Percentiles rank a stretch among this genome's conserved stretches.
phyloP scores from a whole-genome alignment of 1,140 invertebrate species.

The Archivesica marissinica region DNA sequence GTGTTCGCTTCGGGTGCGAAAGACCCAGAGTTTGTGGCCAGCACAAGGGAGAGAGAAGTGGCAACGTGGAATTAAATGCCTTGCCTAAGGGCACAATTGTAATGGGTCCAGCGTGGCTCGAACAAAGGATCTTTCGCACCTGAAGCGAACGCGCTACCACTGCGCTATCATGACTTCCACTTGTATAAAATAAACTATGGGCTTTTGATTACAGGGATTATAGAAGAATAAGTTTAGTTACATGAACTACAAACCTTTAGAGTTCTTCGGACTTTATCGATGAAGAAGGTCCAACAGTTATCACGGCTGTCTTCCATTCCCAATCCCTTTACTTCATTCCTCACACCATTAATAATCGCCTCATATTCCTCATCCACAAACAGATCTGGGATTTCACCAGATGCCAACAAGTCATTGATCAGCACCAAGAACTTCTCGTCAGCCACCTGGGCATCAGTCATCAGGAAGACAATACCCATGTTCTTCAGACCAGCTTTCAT shows the following conservation, averaged over 20 bases:
- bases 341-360: constrained; percentile 94
- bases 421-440: constrained; percentile 97
- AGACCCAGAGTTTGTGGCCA: too few relatives aligned
- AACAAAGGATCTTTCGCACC: too few relatives aligned
- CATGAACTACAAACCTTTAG: constrained; percentile 93
- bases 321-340: constrained; percentile 93
- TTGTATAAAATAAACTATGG: too few relatives aligned
- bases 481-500: constrained; percentile 97
- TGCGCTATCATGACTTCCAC: too few relatives aligned
- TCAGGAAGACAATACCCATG: constrained; percentile 96
- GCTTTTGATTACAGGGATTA: too few relatives aligned
- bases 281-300: constrained; percentile 98
- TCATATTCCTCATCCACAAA: constrained; percentile 98
- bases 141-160: too few relatives aligned
- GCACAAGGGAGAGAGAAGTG: too few relatives aligned
- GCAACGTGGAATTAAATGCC: too few relatives aligned
- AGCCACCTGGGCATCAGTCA: constrained; percentile 97
- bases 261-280: constrained; percentile 95
- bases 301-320: constrained; percentile 94
- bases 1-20: too few relatives aligned
- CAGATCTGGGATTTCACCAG: constrained; percentile 97
- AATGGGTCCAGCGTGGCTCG: too few relatives aligned
- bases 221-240: too few relatives aligned
- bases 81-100: too few relatives aligned
- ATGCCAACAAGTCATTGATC: constrained; percentile 97